Evolutionary conservation across 30 jellyfish, hydroid and myxozoan species (phyloP), one percentile per base, ranked within the genome.

Genomic region (Hydractinia symbiolongicarpus): DNA sequence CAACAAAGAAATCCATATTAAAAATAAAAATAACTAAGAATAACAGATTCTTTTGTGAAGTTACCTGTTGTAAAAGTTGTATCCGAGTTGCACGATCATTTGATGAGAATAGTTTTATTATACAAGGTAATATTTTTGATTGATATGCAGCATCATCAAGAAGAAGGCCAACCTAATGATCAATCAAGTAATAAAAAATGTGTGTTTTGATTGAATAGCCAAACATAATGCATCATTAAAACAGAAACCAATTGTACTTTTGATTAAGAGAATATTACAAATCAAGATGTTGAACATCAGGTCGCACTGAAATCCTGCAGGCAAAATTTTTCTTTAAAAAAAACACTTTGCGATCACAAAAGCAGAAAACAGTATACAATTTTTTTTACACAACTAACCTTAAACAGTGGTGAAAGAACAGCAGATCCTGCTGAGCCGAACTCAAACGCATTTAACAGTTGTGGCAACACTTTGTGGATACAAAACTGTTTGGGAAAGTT

Each of bases 11-110:
- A 0, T 64, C 9, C 9, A 6, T 44, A 64, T 64, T 6, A 7
- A 64, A 6, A 6, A 7, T 13, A 64, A 0, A 6, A 64, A 6
- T 6, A 64, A 13, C 19, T 58, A 58, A 58, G 19, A 58, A 58
- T 16, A 58, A 3, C 69, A 58, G 69, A 58, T 0, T 58, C 15
- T 0, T 58, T 58, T 16, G 17, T 11, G 19, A 58, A 58, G 19
- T 40, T n/a, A 85, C 97, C 97, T 93, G 96, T 68, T 93, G 96
- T 5, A 93, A 81, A 19, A 93, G 95, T 73, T 93, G 98, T 6
- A 93, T 88, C 77, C 98, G 80, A 10, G 98, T 93, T 66, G 98
- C 95, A 54, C 98, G 84, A 66, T 93, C 98, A 81, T 93, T 93
- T 8, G 98, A 93, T 4, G 98, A 93, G 67, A 93, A 93, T 17